A percentile compares a stretch with the other conserved stretches of the same genome.
Conservation (phyloP, 2,888 invertebrate genomes). For the Prenolepis imparis region DNA sequence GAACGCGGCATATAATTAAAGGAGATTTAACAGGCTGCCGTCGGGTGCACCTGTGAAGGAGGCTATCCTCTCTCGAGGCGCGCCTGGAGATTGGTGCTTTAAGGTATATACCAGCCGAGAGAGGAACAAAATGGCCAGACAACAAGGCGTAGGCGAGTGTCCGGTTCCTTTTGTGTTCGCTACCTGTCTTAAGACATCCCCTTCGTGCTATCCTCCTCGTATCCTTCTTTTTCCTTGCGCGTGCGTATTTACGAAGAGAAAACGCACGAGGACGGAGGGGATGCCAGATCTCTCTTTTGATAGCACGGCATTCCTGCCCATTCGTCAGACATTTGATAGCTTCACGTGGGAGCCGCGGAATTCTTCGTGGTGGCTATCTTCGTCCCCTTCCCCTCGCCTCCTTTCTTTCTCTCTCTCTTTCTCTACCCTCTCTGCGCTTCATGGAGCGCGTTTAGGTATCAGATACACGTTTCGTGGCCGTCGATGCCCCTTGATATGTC, state of each 20-base stretch:
- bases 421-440: not conserved
- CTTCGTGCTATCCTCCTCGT: slow-evolving; percentile 61
- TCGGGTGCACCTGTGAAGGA: slow-evolving; percentile 81
- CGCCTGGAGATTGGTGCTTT: slow-evolving; percentile 56
- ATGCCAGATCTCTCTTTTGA: slow-evolving; percentile 82
- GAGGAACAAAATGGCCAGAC: slow-evolving; percentile 76
- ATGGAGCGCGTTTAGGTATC: slow-evolving; percentile 66
- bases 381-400: slow-evolving; percentile 57
- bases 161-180: slow-evolving; percentile 85
- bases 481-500: slow-evolving; percentile 70
- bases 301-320: slow-evolving; percentile 84
- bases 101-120: slow-evolving; percentile 61
- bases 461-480: slow-evolving; percentile 66
- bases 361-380: slow-evolving; percentile 78
- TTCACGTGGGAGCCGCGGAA: slow-evolving; percentile 83
- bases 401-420: slow-evolving; percentile 27
- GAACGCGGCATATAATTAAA: slow-evolving; percentile 80
- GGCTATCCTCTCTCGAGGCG: slow-evolving; percentile 66
- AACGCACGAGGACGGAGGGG: slow-evolving; percentile 59
- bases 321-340: slow-evolving; percentile 86
- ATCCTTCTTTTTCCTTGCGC: slow-evolving; percentile 74
- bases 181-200: slow-evolving; percentile 85
- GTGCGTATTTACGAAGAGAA: slow-evolving; percentile 73
- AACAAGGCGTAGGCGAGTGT: slow-evolving; percentile 80
- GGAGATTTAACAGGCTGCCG: slow-evolving; percentile 79